Conservation (phyloP, 1,140 invertebrate genomes). For the Drepana arcuata region DNA sequence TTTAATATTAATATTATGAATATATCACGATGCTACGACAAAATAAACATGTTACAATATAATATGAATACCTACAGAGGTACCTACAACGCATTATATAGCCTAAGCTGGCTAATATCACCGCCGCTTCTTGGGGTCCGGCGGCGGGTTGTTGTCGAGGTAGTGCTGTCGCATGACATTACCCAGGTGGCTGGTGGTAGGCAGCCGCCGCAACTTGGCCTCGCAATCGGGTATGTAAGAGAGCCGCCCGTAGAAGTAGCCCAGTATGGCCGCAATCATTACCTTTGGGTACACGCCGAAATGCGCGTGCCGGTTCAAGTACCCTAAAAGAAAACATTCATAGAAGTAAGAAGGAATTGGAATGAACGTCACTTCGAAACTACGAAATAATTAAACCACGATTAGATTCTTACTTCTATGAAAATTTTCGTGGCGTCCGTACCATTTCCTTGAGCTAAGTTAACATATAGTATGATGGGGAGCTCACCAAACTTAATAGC, state of each 20-base stretch:
- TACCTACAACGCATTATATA: no score
- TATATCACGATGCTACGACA: no score
- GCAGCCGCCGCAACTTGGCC: constrained; percentile 30
- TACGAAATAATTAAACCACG: constrained; percentile 3
- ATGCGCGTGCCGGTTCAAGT: constrained; percentile 31
- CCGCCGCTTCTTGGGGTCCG: constrained; percentile 1
- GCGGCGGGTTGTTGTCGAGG: constrained; percentile 20
- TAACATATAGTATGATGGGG: background rate
- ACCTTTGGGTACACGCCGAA: constrained; percentile 47
- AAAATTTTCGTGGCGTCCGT: constrained; percentile 43
- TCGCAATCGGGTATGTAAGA: constrained; percentile 36
- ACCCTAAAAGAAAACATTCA: constrained; percentile 61
- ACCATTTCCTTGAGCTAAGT: constrained; percentile 4
- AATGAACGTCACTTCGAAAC: constrained; percentile 24
- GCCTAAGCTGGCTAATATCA: no score
- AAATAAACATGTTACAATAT: no score
- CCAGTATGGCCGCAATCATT: constrained; percentile 25
- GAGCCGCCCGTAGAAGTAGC: constrained; percentile 36
- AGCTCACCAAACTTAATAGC: constrained; percentile 43
- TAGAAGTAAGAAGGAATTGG: constrained; percentile 50
- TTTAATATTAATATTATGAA: no score
- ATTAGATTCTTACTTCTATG: constrained; percentile 55
- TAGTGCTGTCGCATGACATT: constrained; percentile 40
- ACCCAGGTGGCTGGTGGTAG: constrained; percentile 35
- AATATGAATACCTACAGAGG: no score